Evolutionary conservation across 2,888 invertebrate genomes (phyloP), one percentile per base, ranked within the genome.

Genomic region (Syritta pipiens): DNA sequence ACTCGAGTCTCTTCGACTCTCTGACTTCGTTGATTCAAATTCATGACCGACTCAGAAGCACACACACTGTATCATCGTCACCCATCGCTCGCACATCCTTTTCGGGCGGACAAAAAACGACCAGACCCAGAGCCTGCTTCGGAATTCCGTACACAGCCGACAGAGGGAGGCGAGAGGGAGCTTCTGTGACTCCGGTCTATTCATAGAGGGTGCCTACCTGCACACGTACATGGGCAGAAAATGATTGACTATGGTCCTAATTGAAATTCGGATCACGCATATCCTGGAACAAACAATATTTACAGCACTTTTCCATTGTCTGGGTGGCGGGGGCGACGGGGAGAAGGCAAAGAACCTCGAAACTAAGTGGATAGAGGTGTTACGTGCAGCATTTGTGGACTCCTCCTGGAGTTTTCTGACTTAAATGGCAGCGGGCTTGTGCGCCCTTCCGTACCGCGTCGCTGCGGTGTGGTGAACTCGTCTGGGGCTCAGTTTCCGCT

Each of bases 261-360:
- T 79, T 79, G 74, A 79, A 79, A 79, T 79, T 72, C 79, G 79
- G 67, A 79, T 79, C 79, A 79, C 79, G 79, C 68, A 79, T 79
- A 79, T 79, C 79, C 79, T 79, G 79, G 62, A 79, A 79, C 79
- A 79, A 79, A 79, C 74, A 79, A 79, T 79, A 79, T 79, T 79
- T 79, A 79, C 79, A 79, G 79, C 79, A 79, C 74, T 74, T 62
- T 68, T 79, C 67, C 74, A 79, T 79, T 79, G 79, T 77, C 65
- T 72, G 42, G 53, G 71, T 28, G 35, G 1, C 12, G 7, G 4
- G 3, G 37, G 9, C 9, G 17, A 17, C 3, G 37, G 0, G 3
- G 37, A 37, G 60, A 22, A 32, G 42, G 59, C 44, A 49, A 40
- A 63, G 69, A 69, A 69, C 63, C 48, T 55, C 30, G 40, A 53